Percentiles rank a stretch among this genome's conserved stretches.
Conservation (phyloP, 2,797 vertebrate species). For the Chiloscyllium punctatum region DNA sequence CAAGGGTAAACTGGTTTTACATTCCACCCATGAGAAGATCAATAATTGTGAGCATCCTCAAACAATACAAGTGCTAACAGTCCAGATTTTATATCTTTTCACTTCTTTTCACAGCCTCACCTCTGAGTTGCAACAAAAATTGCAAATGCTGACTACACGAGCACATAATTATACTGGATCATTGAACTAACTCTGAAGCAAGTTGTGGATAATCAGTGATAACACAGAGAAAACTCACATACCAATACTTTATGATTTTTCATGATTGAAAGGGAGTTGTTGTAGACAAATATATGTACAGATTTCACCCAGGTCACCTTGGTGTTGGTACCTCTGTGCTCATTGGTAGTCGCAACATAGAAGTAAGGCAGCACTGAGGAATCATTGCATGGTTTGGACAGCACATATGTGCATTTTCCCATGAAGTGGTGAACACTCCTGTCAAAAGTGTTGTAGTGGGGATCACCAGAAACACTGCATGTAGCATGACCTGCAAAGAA, state of each 20-base stretch:
- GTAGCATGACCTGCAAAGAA: neutral
- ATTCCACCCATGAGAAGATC: neutral
- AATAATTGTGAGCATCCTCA: neutral
- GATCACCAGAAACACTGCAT: constrained; percentile 31
- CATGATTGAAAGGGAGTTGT: constrained; percentile 57
- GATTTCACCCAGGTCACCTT: constrained; percentile 73
- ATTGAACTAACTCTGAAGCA: neutral
- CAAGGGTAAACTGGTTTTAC: neutral
- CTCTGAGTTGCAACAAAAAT: neutral
- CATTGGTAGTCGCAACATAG: constrained; percentile 71
- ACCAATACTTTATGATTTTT: constrained; percentile 74
- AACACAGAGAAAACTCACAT: constrained; percentile 40
- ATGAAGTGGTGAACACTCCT: constrained; percentile 26
- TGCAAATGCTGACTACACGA: neutral
- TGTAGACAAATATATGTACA: constrained; percentile 60
- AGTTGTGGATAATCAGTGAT: neutral
- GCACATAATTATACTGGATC: neutral
- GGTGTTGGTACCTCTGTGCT: constrained; percentile 67
- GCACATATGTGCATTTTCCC: constrained; percentile 28
- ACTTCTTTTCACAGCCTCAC: neutral
- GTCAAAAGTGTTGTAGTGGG: constrained; percentile 29
- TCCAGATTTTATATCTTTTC: neutral
- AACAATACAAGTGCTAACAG: neutral
- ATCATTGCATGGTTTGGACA: neutral
- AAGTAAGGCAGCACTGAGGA: constrained; percentile 63